A percentile compares a stretch with the other conserved stretches of the same genome.
Evolutionary conservation across 2,113 vertebrate species (phyloP).

Genomic region (Chionodraco myersi): DNA sequence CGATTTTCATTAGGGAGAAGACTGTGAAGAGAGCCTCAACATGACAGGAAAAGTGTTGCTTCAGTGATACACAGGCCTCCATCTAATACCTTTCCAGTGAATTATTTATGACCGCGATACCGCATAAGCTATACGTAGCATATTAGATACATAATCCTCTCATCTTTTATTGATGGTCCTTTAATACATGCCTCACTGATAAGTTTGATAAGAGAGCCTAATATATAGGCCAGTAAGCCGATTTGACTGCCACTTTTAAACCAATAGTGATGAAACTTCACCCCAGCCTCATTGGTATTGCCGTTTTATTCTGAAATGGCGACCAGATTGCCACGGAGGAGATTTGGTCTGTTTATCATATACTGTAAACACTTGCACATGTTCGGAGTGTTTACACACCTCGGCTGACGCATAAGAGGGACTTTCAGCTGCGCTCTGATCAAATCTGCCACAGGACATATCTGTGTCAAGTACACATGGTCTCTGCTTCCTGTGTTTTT

Average conservation of each 20-base stretch:
- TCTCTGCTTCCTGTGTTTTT: conserved; percentile 75
- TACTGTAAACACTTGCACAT: conserved; percentile 56
- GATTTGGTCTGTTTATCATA: conserved; percentile 45
- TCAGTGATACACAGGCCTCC: conserved; percentile 46
- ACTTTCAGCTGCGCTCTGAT: conserved; percentile 72
- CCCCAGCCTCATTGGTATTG: background rate
- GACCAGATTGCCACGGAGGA: conserved; percentile 29
- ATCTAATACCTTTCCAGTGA: conserved; percentile 53
- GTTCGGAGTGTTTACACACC: conserved; percentile 69
- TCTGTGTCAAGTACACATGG: conserved; percentile 76
- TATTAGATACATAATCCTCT: conserved; percentile 72
- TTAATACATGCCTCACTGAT: conserved; percentile 35
- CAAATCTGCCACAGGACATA: conserved; percentile 71
- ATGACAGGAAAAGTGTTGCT: conserved; percentile 56
- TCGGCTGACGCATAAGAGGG: conserved; percentile 67
- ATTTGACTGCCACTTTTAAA: conserved; percentile 40
- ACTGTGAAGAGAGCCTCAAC: conserved; percentile 24
- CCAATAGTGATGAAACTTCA: conserved; percentile 47
- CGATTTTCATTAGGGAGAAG: conserved; percentile 9
- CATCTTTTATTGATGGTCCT: conserved; percentile 69
- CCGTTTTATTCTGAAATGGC: background rate
- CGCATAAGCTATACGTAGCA: conserved; percentile 63
- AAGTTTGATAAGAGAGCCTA: conserved; percentile 43
- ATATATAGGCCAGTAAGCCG: conserved; percentile 21
- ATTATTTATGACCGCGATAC: conserved; percentile 72